phyloP scores from a whole-genome alignment of 2,797 vertebrate genomes.

The Acanthopagrus latus region DNA sequence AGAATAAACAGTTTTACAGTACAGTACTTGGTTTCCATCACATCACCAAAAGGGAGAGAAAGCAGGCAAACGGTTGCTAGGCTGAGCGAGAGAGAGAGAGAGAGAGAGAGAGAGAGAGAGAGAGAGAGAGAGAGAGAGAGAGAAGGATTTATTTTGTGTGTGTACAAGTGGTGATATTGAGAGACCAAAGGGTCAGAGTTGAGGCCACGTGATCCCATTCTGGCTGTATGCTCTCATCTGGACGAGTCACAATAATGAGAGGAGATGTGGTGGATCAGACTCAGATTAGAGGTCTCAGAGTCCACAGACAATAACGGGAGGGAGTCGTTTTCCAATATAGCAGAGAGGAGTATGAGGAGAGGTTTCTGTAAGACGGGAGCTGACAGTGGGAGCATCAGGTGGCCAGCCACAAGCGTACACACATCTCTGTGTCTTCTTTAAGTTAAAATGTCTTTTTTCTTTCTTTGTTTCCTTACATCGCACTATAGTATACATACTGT shows the following conservation, averaged over 20 bases:
- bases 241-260: slow-evolving; percentile 14
- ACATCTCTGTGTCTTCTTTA: slow-evolving; percentile 83
- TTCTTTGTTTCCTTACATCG: slow-evolving; percentile 85
- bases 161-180: slow-evolving; percentile 60
- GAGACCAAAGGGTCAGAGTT: slow-evolving; percentile 47
- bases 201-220: slow-evolving; percentile 45
- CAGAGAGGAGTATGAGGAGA: slow-evolving; percentile 24
- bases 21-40: slow-evolving; percentile 85
- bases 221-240: slow-evolving; percentile 24
- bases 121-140: slow-evolving; percentile 33
- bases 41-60: slow-evolving; percentile 79
- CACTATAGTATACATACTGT: slow-evolving; percentile 88
- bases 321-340: slow-evolving; percentile 31
- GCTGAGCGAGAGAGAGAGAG: slow-evolving; percentile 23
- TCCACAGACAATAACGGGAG: slow-evolving; percentile 26
- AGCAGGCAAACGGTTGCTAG: slow-evolving; percentile 62
- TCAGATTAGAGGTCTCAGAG: slow-evolving; percentile 40
- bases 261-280: slow-evolving; percentile 41
- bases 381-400: slow-evolving; percentile 81
- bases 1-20: slow-evolving; percentile 78
- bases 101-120: slow-evolving; percentile 38
- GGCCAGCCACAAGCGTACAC: slow-evolving; percentile 92
- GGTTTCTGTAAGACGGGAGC: slow-evolving; percentile 41
- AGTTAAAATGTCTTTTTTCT: slow-evolving; percentile 86
- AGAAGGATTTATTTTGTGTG: slow-evolving; percentile 48